Evolutionary conservation across 2,797 vertebrate genomes (phyloP).

Genomic region (Apogon hyalosoma): DNA sequence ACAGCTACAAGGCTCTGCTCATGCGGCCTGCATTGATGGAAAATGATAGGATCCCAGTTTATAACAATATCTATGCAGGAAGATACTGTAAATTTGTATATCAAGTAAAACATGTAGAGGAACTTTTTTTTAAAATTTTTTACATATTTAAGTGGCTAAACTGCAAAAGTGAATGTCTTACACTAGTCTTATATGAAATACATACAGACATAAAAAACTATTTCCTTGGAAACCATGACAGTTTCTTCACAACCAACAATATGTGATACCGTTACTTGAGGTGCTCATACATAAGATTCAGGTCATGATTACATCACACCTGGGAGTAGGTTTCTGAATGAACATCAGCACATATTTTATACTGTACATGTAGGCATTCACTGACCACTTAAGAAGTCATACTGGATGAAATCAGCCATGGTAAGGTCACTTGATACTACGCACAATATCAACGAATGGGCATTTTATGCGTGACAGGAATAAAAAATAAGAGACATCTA

Average conservation of each 20-base stretch:
- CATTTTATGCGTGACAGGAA: slow-evolving; percentile 40
- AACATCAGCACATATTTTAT: slow-evolving; percentile 55
- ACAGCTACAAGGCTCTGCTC: slow-evolving; percentile 71
- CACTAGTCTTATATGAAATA: slow-evolving; percentile 57
- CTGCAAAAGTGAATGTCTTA: slow-evolving; percentile 70
- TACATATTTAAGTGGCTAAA: slow-evolving; percentile 70
- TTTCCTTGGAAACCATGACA: slow-evolving; percentile 47
- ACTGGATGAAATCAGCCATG: slow-evolving; percentile 63
- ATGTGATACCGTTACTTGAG: slow-evolving; percentile 64
- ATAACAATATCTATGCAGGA: slow-evolving; percentile 50
- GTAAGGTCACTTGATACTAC: slow-evolving; percentile 85
- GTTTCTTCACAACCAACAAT: slow-evolving; percentile 56
- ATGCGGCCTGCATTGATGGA: slow-evolving; percentile 59
- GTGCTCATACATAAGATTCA: slow-evolving; percentile 67
- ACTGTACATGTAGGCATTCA: slow-evolving; percentile 69
- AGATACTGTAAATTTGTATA: slow-evolving; percentile 58
- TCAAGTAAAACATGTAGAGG: slow-evolving; percentile 62
- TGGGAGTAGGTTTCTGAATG: slow-evolving; percentile 58
- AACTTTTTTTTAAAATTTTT: slow-evolving; percentile 16
- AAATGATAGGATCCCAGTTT: slow-evolving; percentile 52
- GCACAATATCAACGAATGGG: slow-evolving; percentile 56
- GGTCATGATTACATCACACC: slow-evolving; percentile 73
- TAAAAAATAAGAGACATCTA: slow-evolving; percentile 1
- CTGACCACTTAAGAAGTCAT: slow-evolving; percentile 59
- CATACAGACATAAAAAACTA: slow-evolving; percentile 55